A percentile compares a stretch with the other conserved stretches of the same genome.
Conservation (phyloP, 2,888 invertebrate species). For the Dryococelus australis region DNA sequence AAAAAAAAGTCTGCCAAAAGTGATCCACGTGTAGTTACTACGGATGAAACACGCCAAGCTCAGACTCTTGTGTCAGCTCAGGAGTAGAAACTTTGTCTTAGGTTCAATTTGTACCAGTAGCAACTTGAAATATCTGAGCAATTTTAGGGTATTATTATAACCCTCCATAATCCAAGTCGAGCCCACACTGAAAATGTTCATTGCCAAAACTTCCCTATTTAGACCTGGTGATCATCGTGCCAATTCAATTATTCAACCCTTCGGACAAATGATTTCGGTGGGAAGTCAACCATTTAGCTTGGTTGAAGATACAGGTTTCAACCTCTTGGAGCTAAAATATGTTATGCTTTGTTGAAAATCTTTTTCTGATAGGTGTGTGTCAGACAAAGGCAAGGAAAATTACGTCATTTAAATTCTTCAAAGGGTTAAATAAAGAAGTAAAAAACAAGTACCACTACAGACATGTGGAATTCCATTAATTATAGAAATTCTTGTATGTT, state of each 20-base stretch:
- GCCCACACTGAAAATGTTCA: not conserved
- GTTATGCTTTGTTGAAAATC: not conserved
- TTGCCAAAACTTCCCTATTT: slow-evolving; percentile 3
- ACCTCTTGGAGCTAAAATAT: not conserved
- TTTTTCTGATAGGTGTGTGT: not conserved
- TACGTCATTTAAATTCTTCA: too few relatives aligned
- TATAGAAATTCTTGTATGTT: too few relatives aligned
- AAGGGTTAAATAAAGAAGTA: too few relatives aligned
- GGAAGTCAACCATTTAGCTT: not conserved
- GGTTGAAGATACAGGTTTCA: not conserved
- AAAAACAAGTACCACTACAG: too few relatives aligned
- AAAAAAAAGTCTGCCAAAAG: not conserved
- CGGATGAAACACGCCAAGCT: not conserved
- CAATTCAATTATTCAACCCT: not conserved
- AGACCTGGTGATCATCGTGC: not conserved
- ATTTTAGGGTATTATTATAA: not conserved
- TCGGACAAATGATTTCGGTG: not conserved
- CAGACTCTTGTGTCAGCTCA: not conserved
- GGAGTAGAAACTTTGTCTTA: too few relatives aligned
- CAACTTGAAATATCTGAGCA: not conserved
- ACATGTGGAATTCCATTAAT: too few relatives aligned
- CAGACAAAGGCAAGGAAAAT: not conserved
- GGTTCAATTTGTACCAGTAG: not conserved
- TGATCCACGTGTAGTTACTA: not conserved
- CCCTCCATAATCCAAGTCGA: not conserved